Evolutionary conservation across 2,888 invertebrate species (phyloP).

Genomic region (Gymnosoma rotundatum): DNA sequence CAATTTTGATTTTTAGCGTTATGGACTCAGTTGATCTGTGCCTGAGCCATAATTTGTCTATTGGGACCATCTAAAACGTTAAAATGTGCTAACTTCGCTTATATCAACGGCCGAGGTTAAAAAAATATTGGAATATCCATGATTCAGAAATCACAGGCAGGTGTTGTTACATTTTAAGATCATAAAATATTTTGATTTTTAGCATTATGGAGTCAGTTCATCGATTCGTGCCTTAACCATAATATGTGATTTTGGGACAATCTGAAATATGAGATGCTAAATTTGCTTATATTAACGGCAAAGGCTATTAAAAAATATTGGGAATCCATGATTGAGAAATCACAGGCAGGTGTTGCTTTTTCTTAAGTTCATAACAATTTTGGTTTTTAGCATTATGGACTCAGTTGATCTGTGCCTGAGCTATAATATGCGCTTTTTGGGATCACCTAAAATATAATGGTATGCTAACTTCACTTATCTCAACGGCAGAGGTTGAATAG

Average conservation of each 20-base stretch:
- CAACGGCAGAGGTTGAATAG: no score
- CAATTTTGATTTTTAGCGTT: slow-evolving; percentile 60
- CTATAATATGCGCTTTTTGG: no score
- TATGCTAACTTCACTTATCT: no score
- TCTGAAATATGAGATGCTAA: no score
- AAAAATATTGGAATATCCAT: no score
- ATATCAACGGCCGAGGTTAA: no score
- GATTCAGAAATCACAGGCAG: slow-evolving; percentile 35
- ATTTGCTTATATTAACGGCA: no score
- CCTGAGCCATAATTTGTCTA: no score
- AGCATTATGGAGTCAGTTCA: slow-evolving; percentile 72
- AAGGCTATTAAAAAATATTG: no score
- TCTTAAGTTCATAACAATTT: slow-evolving; percentile 14
- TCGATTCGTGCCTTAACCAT: slow-evolving; percentile 72
- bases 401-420: slow-evolving; percentile 72
- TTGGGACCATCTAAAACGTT: no score
- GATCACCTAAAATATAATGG: no score
- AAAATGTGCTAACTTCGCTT: no score
- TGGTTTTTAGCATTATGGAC: slow-evolving; percentile 71
- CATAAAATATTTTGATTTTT: slow-evolving; percentile 51
- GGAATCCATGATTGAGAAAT: neutral
- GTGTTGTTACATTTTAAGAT: neutral
- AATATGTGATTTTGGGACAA: neutral
- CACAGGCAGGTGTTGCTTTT: slow-evolving; percentile 27
- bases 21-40: slow-evolving; percentile 27